Conservation (phyloP, 2,113 vertebrate species). For the Theristicus caerulescens region DNA sequence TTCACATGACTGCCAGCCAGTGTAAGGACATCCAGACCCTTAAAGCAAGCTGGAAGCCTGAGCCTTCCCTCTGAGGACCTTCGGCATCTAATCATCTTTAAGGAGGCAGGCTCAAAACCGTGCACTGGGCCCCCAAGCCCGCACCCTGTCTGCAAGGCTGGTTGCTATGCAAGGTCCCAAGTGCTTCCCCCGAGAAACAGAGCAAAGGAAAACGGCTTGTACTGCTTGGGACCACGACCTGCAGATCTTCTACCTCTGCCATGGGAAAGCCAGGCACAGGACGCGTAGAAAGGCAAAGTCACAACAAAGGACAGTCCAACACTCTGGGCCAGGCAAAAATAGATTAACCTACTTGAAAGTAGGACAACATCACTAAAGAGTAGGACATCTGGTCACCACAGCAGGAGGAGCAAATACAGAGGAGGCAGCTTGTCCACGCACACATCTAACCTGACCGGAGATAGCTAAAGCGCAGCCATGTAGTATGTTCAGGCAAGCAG, state of each 20-base stretch:
- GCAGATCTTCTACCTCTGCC: not conserved
- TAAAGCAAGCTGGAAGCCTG: not conserved
- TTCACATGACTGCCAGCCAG: not conserved
- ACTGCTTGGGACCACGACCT: not conserved
- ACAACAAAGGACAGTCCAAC: constrained; percentile 20
- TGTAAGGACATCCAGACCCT: not conserved
- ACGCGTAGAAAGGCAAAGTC: not conserved
- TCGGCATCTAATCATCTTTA: not conserved
- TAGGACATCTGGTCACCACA: constrained; percentile 38
- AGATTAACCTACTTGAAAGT: constrained; percentile 65
- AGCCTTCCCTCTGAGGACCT: not conserved
- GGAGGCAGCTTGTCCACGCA: not conserved
- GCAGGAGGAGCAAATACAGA: not conserved
- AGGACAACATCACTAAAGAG: not conserved
- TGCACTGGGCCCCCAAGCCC: not conserved
- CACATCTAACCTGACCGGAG: not conserved
- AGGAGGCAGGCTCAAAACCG: not conserved
- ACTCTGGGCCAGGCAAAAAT: constrained; percentile 51
- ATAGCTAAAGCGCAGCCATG: not conserved
- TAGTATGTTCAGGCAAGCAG: not conserved
- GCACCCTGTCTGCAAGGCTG: not conserved
- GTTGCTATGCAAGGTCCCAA: not conserved
- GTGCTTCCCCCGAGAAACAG: not conserved
- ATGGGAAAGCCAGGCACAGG: not conserved
- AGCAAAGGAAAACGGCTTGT: not conserved